These are phyloP conservation scores for Condylura cristata DNA, from an alignment of 2,113 vertebrate genomes.

Conservation along the genomic window DNA sequence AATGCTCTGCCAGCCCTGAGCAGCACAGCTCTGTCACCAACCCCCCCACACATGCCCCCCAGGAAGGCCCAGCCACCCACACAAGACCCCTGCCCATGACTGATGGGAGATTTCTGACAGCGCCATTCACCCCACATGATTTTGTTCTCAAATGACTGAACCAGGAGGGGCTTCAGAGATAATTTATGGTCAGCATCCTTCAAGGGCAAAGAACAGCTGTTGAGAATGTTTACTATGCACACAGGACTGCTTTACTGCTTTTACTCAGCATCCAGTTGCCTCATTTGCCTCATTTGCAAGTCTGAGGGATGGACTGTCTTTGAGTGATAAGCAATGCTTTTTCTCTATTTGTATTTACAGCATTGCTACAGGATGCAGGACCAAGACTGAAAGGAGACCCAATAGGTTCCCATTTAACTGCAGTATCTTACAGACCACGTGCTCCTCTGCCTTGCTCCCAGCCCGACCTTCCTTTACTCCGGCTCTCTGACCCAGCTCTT, in stretches of 20 bases:
- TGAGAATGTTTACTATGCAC: neutral
- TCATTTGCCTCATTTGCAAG: neutral
- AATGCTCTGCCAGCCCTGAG: neutral
- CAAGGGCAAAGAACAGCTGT: neutral
- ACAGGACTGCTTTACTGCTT: neutral
- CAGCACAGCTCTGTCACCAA: neutral
- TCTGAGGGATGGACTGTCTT: neutral
- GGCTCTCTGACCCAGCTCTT: neutral
- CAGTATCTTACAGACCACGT: too few relatives aligned
- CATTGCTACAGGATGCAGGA: neutral
- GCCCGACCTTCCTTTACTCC: neutral
- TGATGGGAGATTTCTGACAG: neutral
- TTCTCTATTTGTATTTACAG: neutral
- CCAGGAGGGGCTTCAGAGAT: neutral
- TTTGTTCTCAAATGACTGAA: neutral
- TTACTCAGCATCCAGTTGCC: neutral
- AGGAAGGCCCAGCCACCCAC: neutral
- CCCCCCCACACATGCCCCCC: neutral
- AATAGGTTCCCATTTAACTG: neutral
- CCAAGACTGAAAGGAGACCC: neutral
- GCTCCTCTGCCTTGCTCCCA: neutral
- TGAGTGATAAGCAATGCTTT: neutral
- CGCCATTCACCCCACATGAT: neutral
- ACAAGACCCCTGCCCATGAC: accelerated
- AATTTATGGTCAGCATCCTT: neutral